These are phyloP conservation scores for Falco punctatus DNA, from an alignment of 2,113 vertebrate genomes.

Conservation along the genomic window DNA sequence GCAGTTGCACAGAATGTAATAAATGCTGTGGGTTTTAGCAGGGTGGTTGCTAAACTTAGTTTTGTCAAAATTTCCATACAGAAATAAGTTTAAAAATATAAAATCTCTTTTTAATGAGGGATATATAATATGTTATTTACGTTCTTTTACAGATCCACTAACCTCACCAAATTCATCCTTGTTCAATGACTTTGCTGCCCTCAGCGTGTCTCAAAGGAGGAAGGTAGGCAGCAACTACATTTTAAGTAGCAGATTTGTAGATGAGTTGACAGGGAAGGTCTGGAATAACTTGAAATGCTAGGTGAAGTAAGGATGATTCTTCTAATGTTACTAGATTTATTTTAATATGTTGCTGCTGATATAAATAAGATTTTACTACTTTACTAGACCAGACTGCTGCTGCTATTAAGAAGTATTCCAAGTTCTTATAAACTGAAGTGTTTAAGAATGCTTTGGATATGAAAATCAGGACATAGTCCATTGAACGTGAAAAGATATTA, in stretches of 20 bases:
- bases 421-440: background rate
- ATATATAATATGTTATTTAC: background rate
- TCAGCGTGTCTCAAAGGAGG: conserved; percentile 95
- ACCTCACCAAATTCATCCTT: conserved; percentile 93
- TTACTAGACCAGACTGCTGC: background rate
- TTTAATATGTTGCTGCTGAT: background rate
- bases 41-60: background rate
- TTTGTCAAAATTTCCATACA: background rate
- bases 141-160: conserved; percentile 85
- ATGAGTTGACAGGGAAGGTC: background rate
- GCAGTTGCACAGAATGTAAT: background rate
- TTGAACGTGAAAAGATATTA: background rate
- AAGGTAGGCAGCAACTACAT: conserved; percentile 83
- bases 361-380: background rate
- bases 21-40: background rate
- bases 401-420: conserved; percentile 8
- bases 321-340: background rate
- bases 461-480: background rate
- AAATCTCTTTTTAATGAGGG: background rate
- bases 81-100: background rate
- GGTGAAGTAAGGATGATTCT: background rate
- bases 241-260: background rate
- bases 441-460: background rate
- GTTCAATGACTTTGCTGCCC: conserved; percentile 97
- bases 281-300: conserved; percentile 25